phyloP scores from a whole-genome alignment of 1,140 invertebrate species.

The Zaprionus vittiger region DNA sequence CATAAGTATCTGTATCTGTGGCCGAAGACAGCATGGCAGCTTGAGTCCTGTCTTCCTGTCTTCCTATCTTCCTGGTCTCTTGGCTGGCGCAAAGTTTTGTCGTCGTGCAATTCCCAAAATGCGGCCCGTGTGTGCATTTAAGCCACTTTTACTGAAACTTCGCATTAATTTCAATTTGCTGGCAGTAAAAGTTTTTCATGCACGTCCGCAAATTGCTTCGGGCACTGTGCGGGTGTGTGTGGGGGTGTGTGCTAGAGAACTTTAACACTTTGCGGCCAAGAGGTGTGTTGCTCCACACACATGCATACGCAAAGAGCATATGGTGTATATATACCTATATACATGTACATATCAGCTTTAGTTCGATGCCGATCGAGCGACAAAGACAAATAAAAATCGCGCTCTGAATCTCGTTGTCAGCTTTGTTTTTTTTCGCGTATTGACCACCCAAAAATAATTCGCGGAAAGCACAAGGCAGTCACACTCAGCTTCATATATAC shows the following conservation, averaged over 20 bases:
- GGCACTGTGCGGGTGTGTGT: conserved; percentile 18
- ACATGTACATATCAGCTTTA: neutral
- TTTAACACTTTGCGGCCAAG: conserved; percentile 76
- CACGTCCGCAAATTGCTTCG: conserved; percentile 82
- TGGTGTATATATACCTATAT: neutral
- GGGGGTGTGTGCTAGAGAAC: conserved; percentile 54
- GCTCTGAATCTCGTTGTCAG: conserved; percentile 6
- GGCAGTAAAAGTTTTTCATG: conserved; percentile 81
- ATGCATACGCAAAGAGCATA: neutral
- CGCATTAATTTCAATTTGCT: conserved; percentile 84
- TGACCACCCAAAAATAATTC: conserved; percentile 72
- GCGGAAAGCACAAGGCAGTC: conserved; percentile 76
- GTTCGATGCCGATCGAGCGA: neutral
- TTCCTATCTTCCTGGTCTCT: neutral
- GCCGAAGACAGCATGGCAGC: conserved; percentile 35
- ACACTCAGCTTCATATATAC: conserved; percentile 11
- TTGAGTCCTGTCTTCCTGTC: conserved; percentile 18
- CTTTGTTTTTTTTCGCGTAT: conserved; percentile 24
- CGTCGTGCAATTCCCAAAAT: conserved; percentile 79
- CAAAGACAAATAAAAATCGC: conserved; percentile 45
- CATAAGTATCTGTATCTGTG: conserved; percentile 65
- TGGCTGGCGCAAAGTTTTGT: conserved; percentile 3
- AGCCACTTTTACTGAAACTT: conserved; percentile 83
- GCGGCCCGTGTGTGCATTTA: conserved; percentile 84
- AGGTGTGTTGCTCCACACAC: conserved; percentile 46